Percentiles rank a stretch among this genome's conserved stretches.
Evolutionary conservation across 2,113 vertebrate species (phyloP).

Genomic region (Solenodon paradoxus): DNA sequence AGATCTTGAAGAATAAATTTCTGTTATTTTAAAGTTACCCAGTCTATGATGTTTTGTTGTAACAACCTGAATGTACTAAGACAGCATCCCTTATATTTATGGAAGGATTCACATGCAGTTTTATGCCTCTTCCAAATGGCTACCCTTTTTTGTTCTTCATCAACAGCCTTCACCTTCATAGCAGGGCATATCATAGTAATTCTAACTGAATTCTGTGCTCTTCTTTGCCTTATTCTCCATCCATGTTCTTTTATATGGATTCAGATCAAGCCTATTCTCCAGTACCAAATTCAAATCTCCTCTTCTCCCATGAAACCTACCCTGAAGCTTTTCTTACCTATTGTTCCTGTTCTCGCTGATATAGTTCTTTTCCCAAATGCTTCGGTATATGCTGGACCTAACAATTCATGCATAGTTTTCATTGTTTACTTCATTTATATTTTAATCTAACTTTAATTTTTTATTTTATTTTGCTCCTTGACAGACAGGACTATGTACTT

Average conservation of each 20-base stretch:
- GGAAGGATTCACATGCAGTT: neutral
- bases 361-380: neutral
- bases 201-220: neutral
- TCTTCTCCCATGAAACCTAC: neutral
- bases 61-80: no score
- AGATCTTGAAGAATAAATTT: neutral
- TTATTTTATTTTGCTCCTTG: neutral
- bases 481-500: neutral
- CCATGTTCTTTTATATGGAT: neutral
- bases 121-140: neutral
- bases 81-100: neutral
- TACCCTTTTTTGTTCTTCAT: neutral
- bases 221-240: neutral
- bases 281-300: neutral
- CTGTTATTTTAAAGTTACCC: no score
- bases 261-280: neutral
- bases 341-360: neutral
- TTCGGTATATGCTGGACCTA: neutral
- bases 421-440: neutral
- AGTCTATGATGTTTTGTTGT: no score
- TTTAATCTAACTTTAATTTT: neutral
- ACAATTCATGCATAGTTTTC: neutral
- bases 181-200: neutral
- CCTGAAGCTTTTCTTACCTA: neutral
- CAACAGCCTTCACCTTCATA: neutral